Percentiles rank a stretch among this genome's conserved stretches.
These are phyloP conservation scores for Jordanella pulchra DNA, from an alignment of 2,797 vertebrate genomes.

Conservation along the genomic window DNA sequence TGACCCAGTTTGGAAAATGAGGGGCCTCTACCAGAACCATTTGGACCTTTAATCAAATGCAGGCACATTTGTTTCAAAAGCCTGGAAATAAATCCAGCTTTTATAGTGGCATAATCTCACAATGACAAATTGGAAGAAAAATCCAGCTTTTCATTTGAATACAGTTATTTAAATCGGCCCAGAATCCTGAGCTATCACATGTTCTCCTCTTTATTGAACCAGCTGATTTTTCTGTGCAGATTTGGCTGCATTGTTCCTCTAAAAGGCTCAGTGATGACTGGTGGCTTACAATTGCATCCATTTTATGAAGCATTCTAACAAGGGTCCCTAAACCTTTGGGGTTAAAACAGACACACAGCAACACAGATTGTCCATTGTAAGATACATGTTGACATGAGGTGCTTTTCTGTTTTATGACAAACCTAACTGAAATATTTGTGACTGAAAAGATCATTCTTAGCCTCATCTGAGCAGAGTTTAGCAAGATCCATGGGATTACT, in stretches of 20 bases:
- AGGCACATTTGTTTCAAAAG: slow-evolving; percentile 1
- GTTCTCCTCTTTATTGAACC: too few species aligned
- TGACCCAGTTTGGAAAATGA: neutral
- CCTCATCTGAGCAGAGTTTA: neutral
- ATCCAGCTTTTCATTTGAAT: neutral
- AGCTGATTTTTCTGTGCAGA: neutral
- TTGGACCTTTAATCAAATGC: neutral
- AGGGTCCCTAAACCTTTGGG: neutral
- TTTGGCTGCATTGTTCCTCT: neutral
- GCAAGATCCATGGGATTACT: too few species aligned
- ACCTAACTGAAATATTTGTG: neutral
- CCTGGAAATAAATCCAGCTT: neutral
- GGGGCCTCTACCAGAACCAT: neutral
- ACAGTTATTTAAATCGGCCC: neutral
- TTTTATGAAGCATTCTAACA: neutral
- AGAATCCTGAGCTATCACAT: neutral
- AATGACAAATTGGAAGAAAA: neutral
- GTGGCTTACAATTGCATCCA: neutral
- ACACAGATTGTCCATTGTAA: neutral
- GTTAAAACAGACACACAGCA: neutral
- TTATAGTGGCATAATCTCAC: neutral
- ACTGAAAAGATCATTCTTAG: too few species aligned
- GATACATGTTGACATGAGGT: neutral
- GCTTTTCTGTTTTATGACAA: neutral
- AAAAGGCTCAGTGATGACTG: neutral